Conservation (phyloP, 2,888 invertebrate genomes). For the Lottia gigantea region DNA sequence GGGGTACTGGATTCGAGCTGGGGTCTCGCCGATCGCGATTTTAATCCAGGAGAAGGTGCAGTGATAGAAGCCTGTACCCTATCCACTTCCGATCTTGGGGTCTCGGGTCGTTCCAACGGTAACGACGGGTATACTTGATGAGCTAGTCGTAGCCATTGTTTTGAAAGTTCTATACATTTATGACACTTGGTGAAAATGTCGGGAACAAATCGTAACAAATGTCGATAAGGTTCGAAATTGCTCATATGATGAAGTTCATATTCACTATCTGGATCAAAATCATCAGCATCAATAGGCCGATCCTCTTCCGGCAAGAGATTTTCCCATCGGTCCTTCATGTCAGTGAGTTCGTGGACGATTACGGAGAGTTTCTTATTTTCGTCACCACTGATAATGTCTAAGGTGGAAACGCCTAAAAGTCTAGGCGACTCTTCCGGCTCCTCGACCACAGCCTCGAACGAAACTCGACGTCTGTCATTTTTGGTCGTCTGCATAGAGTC, state of each 20-base stretch:
- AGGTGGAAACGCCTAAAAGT: conserved; percentile 16
- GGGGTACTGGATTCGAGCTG: background rate
- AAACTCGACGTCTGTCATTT: conserved; percentile 5
- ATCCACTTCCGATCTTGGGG: background rate
- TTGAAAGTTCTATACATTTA: conserved; percentile 57
- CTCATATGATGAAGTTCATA: conserved; percentile 51
- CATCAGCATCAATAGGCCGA: conserved; percentile 33
- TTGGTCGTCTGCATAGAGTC: conserved; percentile 1
- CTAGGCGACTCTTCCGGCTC: conserved; percentile 10
- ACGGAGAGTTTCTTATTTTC: conserved; percentile 33
- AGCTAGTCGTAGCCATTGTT: conserved; percentile 53
- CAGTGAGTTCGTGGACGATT: conserved; percentile 46
- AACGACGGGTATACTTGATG: conserved; percentile 41
- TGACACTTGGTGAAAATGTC: conserved; percentile 62
- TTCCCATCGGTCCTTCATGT: conserved; percentile 52
- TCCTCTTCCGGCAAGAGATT: conserved; percentile 46
- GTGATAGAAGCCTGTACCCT: background rate
- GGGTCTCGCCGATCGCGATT: background rate
- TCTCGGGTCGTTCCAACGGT: conserved; percentile 28
- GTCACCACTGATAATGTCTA: conserved; percentile 16
- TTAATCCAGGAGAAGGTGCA: background rate
- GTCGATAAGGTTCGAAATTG: conserved; percentile 47
- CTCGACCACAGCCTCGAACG: background rate
- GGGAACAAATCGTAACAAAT: conserved; percentile 54
- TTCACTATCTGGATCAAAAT: conserved; percentile 58